Evolutionary conservation across 1,140 invertebrate species (phyloP).

Genomic region (Physella acuta): DNA sequence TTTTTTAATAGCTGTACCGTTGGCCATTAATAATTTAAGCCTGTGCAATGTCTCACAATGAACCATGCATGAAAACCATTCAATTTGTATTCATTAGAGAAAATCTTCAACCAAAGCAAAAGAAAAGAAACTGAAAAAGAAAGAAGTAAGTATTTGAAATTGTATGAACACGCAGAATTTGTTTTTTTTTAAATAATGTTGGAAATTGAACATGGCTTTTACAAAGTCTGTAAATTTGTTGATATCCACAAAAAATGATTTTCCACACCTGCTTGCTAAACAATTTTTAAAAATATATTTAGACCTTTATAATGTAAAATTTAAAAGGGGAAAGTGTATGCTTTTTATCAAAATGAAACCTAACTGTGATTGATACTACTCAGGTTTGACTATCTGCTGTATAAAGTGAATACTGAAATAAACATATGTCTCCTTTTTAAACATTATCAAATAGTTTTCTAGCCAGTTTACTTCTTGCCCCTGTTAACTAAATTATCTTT

Average conservation of each 20-base stretch:
- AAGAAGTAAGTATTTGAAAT: conserved; percentile 4
- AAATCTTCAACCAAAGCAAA: conserved; percentile 18
- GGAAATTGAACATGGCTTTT: not conserved
- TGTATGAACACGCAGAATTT: not conserved
- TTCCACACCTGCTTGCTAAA: too few relatives aligned
- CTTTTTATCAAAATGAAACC: too few relatives aligned
- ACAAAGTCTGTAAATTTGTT: not conserved
- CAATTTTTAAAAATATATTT: not conserved
- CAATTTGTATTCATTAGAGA: conserved; percentile 6
- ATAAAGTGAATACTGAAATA: too few relatives aligned
- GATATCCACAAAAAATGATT: not conserved
- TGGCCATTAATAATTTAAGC: too few relatives aligned
- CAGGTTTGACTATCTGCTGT: too few relatives aligned
- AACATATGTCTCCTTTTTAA: too few relatives aligned
- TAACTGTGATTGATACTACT: too few relatives aligned
- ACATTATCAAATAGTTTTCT: not conserved
- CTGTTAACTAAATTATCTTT: not conserved
- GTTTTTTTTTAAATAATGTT: not conserved
- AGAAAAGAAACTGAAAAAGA: conserved; percentile 22
- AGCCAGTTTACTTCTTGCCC: not conserved
- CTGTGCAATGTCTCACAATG: too few relatives aligned
- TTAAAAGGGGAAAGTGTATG: too few relatives aligned
- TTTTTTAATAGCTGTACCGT: too few relatives aligned
- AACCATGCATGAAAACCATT: too few relatives aligned
- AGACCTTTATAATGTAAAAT: conserved; percentile 7